phyloP scores from a whole-genome alignment of 2,888 invertebrate species.

The Omphaloscelis lunosa region DNA sequence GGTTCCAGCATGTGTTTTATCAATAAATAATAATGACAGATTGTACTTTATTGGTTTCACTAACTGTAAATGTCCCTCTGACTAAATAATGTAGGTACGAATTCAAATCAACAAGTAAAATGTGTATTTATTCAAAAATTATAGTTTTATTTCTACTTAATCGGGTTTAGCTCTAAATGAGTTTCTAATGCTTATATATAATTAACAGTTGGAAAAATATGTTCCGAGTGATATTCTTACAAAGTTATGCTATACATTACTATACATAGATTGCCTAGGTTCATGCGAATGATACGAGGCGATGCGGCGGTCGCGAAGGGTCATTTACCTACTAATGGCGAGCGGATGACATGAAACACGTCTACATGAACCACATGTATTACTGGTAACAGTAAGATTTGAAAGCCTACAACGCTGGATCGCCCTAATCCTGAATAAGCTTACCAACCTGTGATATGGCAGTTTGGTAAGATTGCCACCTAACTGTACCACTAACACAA shows the following conservation, averaged over 20 bases:
- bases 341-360: slow-evolving; percentile 21
- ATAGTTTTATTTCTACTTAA: slow-evolving; percentile 59
- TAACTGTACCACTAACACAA: not conserved
- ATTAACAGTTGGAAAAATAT: slow-evolving; percentile 87
- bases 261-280: slow-evolving; percentile 76
- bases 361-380: slow-evolving; percentile 11
- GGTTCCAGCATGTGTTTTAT: slow-evolving; percentile 19
- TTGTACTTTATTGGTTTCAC: slow-evolving; percentile 52
- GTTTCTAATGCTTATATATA: slow-evolving; percentile 71
- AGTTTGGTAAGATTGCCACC: slow-evolving; percentile 10
- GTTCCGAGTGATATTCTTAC: slow-evolving; percentile 81
- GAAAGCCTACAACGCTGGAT: slow-evolving; percentile 1
- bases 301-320: slow-evolving; percentile 27
- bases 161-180: slow-evolving; percentile 61
- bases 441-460: slow-evolving; percentile 9
- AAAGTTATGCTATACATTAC: slow-evolving; percentile 79
- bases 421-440: slow-evolving; percentile 1
- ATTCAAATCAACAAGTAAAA: slow-evolving; percentile 60
- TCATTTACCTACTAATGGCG: slow-evolving; percentile 24
- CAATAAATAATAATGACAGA: slow-evolving; percentile 44
- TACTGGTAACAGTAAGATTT: slow-evolving; percentile 7
- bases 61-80: slow-evolving; percentile 64
- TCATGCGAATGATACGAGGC: slow-evolving; percentile 87
- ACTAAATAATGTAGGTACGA: slow-evolving; percentile 45
- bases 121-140: slow-evolving; percentile 61